Base-by-base conservation (phyloP, 2,888 invertebrate species). In the Eupithecia subumbrata region DNA sequence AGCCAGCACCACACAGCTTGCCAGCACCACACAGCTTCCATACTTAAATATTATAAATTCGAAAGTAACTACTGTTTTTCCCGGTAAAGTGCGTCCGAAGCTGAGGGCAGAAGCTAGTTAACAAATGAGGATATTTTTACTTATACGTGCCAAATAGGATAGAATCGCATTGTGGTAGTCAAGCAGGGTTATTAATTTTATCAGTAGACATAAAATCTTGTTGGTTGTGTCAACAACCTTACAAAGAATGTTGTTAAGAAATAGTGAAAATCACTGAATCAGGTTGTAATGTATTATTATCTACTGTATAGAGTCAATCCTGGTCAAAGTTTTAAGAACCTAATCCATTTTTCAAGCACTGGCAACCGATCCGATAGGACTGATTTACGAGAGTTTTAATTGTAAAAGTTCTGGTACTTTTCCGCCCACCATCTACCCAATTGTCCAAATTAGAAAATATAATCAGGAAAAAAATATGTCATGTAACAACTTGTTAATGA, bases 181-280 rank as follows among this genome's bases (percentile, higher is more conserved):
- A 74, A 74, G 64, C 72, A 79, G 76, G 73, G 78, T 79, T n/a
- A 79, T 80, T 81, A 80, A 82, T 80, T 78, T n/a, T 82, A 80
- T 82, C 81, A 81, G 81, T 79, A 79, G 78, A 78, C 76, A 80
- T 69, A 78, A 67, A 77, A 77, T 79, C 76, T 78, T 34, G 30
- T 78, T 34, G 30, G 73, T 69, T 43, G 69, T 81, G 83, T 81
- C 83, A 81, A 82, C 79, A 81, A 74, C 75, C 78, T 76, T 74
- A 75, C 72, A 74, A 73, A 72, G 71, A 77, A 79, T 73, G 69
- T 74, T 75, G 74, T 74, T 48, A 52, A 52, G n/a, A 52, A 52
- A 52, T 52, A 9, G 14, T 45, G 43, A 14, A 40, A 9, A 8
- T n/a, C n/a, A n/a, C n/a, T 40, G 4, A 45, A 14, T 45, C 0